phyloP scores from a whole-genome alignment of 2,797 vertebrate genomes.

The Micropoecilia bifurca region DNA sequence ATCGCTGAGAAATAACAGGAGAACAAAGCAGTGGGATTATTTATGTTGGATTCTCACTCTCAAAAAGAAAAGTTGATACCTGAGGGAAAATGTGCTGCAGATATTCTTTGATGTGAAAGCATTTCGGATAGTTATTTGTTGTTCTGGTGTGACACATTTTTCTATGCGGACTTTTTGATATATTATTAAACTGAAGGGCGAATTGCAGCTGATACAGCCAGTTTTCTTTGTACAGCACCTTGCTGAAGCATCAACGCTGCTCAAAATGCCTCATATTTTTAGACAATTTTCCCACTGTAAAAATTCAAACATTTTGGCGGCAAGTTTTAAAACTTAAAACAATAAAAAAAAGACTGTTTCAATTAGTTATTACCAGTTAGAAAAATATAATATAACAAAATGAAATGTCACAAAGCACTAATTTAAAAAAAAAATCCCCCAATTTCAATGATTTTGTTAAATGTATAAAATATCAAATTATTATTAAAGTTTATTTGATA shows the following conservation, averaged over 20 bases:
- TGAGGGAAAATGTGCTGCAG: neutral
- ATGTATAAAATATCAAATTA: too few species aligned
- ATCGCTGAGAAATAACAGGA: conserved; percentile 6
- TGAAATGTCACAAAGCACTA: too few species aligned
- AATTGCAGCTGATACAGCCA: neutral
- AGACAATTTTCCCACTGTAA: neutral
- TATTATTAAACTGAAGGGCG: neutral
- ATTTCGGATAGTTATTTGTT: conserved; percentile 4
- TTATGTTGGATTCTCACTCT: conserved; percentile 29
- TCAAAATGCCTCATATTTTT: neutral
- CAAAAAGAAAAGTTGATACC: neutral
- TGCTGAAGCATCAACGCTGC: neutral
- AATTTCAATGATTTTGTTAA: too few species aligned
- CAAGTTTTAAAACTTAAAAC: too few species aligned
- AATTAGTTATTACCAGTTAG: too few species aligned
- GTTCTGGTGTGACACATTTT: neutral
- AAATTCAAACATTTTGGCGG: too few species aligned
- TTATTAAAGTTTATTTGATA: too few species aligned
- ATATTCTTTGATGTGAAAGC: conserved; percentile 1
- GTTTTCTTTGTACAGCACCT: neutral
- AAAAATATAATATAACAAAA: too few species aligned
- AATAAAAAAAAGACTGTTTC: too few species aligned
- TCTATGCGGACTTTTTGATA: neutral
- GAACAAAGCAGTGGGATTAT: conserved; percentile 26
- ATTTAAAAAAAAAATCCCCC: too few species aligned